Evolutionary conservation across 2,113 vertebrate species (phyloP), one percentile per base, ranked within the genome.

Genomic region (Chiloscyllium plagiosum): DNA sequence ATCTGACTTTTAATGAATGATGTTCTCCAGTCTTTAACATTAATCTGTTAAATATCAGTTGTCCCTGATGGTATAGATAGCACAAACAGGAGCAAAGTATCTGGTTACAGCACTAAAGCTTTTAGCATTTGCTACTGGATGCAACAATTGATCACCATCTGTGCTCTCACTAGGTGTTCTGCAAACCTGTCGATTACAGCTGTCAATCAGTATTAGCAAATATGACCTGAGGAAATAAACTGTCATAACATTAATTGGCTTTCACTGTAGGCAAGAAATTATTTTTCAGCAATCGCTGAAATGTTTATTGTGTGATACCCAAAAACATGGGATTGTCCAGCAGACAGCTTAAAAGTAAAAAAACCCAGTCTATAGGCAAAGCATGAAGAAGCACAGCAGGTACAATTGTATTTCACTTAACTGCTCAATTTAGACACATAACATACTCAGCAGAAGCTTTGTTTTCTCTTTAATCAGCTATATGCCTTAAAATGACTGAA

Each of bases 211-310:
- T 66, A 93, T 93, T 93, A 66, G n/a, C n/a, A 65, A 68, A 20
- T 93, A 20, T 68, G 89, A 93, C 89, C 61, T 66, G 89, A 68
- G 89, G 89, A 93, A 66, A 66, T 66, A 93, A 93, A 93, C 17
- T 93, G 89, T 93, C 33, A 65, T 17, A 20, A 65, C 17, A n/a
- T 68, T 93, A 66, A 93, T 93, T 93, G 56, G 33, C 61, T 68
- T 93, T 93, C 89, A 37, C 89, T 20, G 61, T 6, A 37, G 89
- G 89, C 66, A 93, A 65, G 37, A 93, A 93, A 19, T 37, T 37
- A 66, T 90, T 93, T 93, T 93, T 66, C 89, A 93, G 56, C 61
- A 93, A 93, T 66, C 89, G 4, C 37, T 42, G 33, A 93, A 93
- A 68, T 93, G n/a, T 33, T 61, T 24, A 93, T 93, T 93, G 33